Evolutionary conservation across 2,113 vertebrate genomes (phyloP), one percentile per base, ranked within the genome.

Genomic region (Nymphicus hollandicus): DNA sequence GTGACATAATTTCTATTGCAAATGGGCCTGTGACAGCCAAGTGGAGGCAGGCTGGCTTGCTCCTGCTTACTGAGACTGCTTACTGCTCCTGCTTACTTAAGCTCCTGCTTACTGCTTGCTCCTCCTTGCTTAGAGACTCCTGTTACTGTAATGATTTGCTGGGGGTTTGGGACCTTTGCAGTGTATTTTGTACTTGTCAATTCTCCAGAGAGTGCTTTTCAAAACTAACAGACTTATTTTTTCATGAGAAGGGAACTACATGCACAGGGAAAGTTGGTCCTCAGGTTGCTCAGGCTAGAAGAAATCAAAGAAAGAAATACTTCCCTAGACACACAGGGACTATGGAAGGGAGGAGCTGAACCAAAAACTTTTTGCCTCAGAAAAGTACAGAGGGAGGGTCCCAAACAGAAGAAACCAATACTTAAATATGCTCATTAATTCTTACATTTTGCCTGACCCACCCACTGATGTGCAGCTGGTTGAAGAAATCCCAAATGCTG

Each of bases 401-500:
- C 20, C 27, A 70, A 85, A 77, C 5, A 81, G 60, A 86, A 55
- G 23, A 72, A 93, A 47, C 9, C 11, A 58, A 6, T 80, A 23
- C 73, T 79, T 78, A 80, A 73, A 68, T 35, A 20, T 28, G 33
- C 5, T 86, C 20, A 56, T 50, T 94, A 53, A 91, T 70, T 83
- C 29, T 84, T 86, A 98, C 96, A 98, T 91, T 98, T 98, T 50
- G 96, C 91, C 5, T 95, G 88, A 25, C 96, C 96, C 89, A 8
- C 94, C 87, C 6, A 95, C 86, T 60, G 97, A 98, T 96, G 95
- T 98, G 52, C 44, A 81, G 52, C 69, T 98, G 50, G 71, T 93
- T 44, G 97, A 98, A 91, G 97, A 98, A 93, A 97, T 97, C 43
- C 93, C 95, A 8, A 94, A 97, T 68, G 98, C 92, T 0, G 68